Conservation (phyloP, 2,113 vertebrate genomes). For the Sitta europaea region DNA sequence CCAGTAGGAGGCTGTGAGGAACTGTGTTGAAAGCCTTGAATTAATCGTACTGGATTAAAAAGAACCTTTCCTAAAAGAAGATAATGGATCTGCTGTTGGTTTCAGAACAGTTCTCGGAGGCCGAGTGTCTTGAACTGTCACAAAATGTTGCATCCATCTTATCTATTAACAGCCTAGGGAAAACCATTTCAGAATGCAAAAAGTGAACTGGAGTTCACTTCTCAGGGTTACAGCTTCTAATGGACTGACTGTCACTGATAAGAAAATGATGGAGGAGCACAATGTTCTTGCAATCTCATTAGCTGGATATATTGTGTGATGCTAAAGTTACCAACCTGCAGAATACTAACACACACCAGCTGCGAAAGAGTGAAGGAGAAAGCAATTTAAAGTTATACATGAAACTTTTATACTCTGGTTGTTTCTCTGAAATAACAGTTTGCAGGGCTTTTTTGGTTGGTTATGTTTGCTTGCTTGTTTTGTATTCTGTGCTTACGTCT, state of each 20-base stretch:
- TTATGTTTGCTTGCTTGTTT: background rate
- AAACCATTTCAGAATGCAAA: slow-evolving; percentile 65
- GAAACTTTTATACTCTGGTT: slow-evolving; percentile 29
- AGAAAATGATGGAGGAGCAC: slow-evolving; percentile 72
- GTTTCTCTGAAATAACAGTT: background rate
- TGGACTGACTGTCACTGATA: slow-evolving; percentile 75
- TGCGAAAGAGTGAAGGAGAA: background rate
- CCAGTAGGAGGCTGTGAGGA: background rate
- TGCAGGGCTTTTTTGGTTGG: background rate
- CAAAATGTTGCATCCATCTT: slow-evolving; percentile 56
- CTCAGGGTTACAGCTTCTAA: slow-evolving; percentile 65
- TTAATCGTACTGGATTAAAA: slow-evolving; percentile 5
- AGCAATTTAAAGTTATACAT: slow-evolving; percentile 52
- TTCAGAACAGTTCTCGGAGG: slow-evolving; percentile 53
- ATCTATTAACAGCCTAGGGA: slow-evolving; percentile 60
- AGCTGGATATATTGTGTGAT: slow-evolving; percentile 63
- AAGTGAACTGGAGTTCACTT: slow-evolving; percentile 69
- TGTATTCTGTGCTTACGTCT: background rate
- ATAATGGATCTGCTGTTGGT: slow-evolving; percentile 51
- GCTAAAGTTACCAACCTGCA: slow-evolving; percentile 34
- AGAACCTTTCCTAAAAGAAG: slow-evolving; percentile 39
- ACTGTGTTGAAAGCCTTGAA: background rate
- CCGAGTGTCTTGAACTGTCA: slow-evolving; percentile 51
- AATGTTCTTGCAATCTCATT: slow-evolving; percentile 70
- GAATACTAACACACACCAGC: slow-evolving; percentile 48